Evolutionary conservation across 2,113 vertebrate species (phyloP).

Genomic region (Rhagologus leucostigma): DNA sequence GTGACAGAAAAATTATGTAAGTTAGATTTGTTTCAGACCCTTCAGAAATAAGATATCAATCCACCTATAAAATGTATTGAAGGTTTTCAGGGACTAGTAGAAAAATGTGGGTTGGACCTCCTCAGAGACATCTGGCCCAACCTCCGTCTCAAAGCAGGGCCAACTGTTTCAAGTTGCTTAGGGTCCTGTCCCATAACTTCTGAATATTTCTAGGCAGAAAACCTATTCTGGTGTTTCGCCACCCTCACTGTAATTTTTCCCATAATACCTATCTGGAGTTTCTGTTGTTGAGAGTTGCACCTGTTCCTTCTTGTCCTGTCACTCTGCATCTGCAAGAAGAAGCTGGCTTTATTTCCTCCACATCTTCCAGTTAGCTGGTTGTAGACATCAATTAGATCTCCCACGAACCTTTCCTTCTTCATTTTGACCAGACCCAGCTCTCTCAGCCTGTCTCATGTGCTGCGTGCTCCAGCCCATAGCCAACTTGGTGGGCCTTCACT

Average conservation of each 20-base stretch:
- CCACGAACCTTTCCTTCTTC: neutral
- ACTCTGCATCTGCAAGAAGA: neutral
- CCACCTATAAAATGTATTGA: neutral
- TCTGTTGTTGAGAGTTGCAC: neutral
- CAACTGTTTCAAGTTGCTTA: neutral
- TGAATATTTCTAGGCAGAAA: neutral
- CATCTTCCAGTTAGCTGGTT: neutral
- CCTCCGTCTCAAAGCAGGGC: neutral
- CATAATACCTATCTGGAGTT: neutral
- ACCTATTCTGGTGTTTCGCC: neutral
- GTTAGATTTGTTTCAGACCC: neutral
- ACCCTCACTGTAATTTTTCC: neutral
- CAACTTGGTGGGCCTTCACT: neutral
- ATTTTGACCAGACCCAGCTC: neutral
- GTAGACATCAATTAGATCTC: neutral
- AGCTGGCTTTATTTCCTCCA: neutral
- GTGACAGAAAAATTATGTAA: neutral
- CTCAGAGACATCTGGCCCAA: neutral
- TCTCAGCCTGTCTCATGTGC: neutral
- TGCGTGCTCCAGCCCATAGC: neutral
- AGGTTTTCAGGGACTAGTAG: neutral
- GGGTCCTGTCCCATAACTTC: neutral
- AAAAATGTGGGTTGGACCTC: neutral
- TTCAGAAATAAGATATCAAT: neutral
- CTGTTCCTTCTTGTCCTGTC: neutral